These are phyloP conservation scores for Melanerpes formicivorus DNA, from an alignment of 2,113 vertebrate genomes.

Conservation along the genomic window DNA sequence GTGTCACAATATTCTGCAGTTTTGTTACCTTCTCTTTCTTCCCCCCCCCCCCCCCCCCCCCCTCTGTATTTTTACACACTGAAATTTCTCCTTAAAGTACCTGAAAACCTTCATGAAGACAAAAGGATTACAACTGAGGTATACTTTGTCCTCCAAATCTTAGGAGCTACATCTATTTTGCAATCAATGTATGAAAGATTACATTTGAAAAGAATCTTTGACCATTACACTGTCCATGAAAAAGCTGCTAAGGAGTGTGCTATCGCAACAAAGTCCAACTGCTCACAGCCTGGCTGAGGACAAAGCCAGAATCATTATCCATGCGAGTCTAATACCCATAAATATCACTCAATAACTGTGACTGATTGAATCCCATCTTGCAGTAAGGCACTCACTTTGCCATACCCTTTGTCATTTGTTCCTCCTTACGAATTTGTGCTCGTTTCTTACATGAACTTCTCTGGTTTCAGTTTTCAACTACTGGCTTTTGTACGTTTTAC, in stretches of 20 bases:
- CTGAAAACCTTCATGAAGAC: background rate
- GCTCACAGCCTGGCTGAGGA: background rate
- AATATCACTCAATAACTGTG: background rate
- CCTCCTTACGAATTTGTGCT: background rate
- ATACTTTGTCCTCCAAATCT: background rate
- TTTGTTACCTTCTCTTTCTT: background rate
- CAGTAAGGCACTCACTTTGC: background rate
- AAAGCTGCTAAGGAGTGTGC: background rate
- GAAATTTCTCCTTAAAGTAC: background rate
- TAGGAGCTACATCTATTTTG: background rate
- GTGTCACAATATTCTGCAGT: background rate
- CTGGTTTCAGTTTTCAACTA: background rate
- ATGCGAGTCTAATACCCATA: accelerated
- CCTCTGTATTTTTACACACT: background rate
- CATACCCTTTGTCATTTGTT: background rate
- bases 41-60: background rate
- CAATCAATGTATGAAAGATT: background rate
- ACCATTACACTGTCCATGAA: background rate
- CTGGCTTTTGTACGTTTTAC: background rate
- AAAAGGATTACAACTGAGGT: background rate
- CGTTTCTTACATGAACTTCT: background rate
- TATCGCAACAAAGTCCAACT: background rate
- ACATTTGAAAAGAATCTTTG: background rate
- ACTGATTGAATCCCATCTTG: background rate
- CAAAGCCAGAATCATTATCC: background rate